A percentile compares a stretch with the other conserved stretches of the same genome.
Conservation (phyloP, 2,113 vertebrate species). For the Gobio gobio region DNA sequence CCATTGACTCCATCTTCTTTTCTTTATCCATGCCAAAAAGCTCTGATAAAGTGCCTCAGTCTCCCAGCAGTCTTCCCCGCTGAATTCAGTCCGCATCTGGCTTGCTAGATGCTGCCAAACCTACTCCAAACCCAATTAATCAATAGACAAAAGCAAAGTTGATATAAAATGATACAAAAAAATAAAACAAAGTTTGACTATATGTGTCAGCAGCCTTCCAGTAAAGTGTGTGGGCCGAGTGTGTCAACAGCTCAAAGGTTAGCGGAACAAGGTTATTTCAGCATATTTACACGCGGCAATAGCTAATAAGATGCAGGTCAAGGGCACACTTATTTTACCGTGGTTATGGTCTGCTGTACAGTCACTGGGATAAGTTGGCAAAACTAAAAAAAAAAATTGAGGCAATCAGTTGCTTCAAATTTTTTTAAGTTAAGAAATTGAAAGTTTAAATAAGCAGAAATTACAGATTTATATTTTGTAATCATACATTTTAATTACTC, state of each 20-base stretch:
- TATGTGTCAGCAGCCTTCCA: background rate
- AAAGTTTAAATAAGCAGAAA: no score
- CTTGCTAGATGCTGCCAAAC: conserved; percentile 3
- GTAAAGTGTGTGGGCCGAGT: background rate
- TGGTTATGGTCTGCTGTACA: background rate
- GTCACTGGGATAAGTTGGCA: background rate
- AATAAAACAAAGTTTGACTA: background rate
- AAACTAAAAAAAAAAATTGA: no score
- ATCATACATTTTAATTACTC: no score
- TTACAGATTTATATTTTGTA: no score
- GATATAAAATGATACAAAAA: background rate
- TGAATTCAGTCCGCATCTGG: conserved; percentile 19
- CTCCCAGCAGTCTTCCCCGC: background rate
- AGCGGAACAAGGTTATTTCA: background rate
- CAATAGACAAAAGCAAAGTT: background rate
- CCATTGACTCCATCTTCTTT: background rate
- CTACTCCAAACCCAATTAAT: background rate
- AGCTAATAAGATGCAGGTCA: background rate
- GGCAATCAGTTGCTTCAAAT: no score
- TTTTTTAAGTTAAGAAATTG: no score
- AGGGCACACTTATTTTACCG: background rate
- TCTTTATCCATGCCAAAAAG: background rate
- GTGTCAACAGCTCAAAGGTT: conserved; percentile 37
- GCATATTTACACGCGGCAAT: conserved; percentile 14
- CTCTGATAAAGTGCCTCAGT: background rate